phyloP scores from a whole-genome alignment of 2,113 vertebrate genomes.

The Oostethus manadensis region DNA sequence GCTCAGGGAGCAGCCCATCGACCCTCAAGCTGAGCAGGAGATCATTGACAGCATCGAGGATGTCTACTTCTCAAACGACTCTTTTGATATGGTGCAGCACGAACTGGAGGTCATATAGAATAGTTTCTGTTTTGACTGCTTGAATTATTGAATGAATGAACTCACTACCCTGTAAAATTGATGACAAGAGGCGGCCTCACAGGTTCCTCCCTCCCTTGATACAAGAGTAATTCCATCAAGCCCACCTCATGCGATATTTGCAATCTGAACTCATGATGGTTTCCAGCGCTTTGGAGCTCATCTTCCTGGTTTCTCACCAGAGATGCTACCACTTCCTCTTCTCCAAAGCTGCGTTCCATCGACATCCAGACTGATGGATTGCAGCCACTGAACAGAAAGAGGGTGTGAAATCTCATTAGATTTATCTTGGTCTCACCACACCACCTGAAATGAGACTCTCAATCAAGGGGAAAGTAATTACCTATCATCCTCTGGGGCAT shows the following conservation, averaged over 20 bases:
- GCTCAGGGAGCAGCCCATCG: slow-evolving; percentile 83
- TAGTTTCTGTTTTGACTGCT: background rate
- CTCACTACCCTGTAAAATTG: slow-evolving; percentile 22
- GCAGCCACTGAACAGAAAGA: slow-evolving; percentile 53
- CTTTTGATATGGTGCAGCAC: slow-evolving; percentile 92
- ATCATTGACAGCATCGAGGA: slow-evolving; percentile 95
- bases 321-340: slow-evolving; percentile 36
- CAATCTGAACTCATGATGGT: slow-evolving; percentile 17
- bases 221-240: slow-evolving; percentile 15
- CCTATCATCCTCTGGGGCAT: slow-evolving; percentile 58
- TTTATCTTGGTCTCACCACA: slow-evolving; percentile 63
- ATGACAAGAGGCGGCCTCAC: slow-evolving; percentile 8
- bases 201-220: slow-evolving; percentile 1
- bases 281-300: slow-evolving; percentile 15
- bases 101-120: slow-evolving; percentile 87
- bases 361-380: slow-evolving; percentile 68
- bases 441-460: slow-evolving; percentile 64
- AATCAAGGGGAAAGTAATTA: slow-evolving; percentile 70
- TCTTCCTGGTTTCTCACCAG: slow-evolving; percentile 49
- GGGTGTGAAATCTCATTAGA: slow-evolving; percentile 75
- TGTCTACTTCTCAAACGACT: slow-evolving; percentile 92
- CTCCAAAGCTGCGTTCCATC: slow-evolving; percentile 28
- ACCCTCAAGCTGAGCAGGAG: slow-evolving; percentile 94
- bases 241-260: slow-evolving; percentile 23
- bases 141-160: slow-evolving; percentile 9